Percentiles rank a stretch among this genome's conserved stretches.
These are phyloP conservation scores for Accipiter cooperii DNA, from an alignment of 2,113 vertebrate species.

Conservation along the genomic window DNA sequence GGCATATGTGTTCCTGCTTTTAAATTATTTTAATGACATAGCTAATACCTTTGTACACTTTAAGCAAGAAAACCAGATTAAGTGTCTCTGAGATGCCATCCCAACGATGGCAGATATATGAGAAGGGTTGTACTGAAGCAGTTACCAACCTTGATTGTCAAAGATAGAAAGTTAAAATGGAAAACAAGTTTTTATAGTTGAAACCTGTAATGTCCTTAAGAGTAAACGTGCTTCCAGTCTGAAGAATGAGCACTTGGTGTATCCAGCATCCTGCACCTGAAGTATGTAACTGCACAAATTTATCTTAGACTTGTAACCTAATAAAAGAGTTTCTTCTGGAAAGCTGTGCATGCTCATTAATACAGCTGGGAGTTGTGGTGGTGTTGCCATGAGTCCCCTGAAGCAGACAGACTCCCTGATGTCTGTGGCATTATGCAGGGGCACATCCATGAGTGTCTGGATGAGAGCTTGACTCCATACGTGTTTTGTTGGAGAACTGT, in stretches of 20 bases:
- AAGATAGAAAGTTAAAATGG: background rate
- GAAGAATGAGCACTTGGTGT: background rate
- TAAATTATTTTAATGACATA: background rate
- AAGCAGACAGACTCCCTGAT: background rate
- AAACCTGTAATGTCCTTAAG: background rate
- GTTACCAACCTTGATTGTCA: background rate
- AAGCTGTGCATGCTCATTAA: background rate
- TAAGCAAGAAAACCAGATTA: background rate
- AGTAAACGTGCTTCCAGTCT: background rate
- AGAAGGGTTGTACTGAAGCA: background rate
- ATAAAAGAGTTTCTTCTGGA: background rate
- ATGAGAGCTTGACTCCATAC: background rate
- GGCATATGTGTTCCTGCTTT: background rate
- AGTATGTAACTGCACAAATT: background rate
- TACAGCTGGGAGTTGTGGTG: background rate
- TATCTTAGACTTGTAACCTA: background rate
- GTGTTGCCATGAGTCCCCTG: too few relatives aligned
- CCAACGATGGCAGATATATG: background rate
- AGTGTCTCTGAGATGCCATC: background rate
- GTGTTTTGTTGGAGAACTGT: background rate
- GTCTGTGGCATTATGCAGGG: background rate
- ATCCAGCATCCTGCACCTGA: too few relatives aligned
- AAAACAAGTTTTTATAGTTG: background rate
- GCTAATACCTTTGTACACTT: background rate
- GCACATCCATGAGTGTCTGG: background rate